Conservation (phyloP, 2,113 vertebrate species). For the Oncorhynchus kisutch region DNA sequence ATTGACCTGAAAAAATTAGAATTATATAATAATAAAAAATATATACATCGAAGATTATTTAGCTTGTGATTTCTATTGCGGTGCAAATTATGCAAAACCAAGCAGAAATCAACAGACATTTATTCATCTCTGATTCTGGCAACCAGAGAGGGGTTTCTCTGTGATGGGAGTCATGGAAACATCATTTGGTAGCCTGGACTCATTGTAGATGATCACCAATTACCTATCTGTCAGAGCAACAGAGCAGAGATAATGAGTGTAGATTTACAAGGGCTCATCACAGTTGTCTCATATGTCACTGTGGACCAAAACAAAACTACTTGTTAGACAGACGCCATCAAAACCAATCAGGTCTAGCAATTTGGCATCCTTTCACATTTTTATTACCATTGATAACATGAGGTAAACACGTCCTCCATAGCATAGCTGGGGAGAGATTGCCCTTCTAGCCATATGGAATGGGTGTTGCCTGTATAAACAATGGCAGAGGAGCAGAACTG, state of each 20-base stretch:
- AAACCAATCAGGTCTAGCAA: conserved; percentile 8
- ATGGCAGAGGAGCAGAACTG: background rate
- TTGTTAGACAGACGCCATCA: conserved; percentile 1
- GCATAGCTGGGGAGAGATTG: background rate
- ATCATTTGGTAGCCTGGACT: conserved; percentile 13
- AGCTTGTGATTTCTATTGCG: background rate
- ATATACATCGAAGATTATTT: background rate
- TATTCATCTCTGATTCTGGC: conserved; percentile 12
- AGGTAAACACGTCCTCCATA: background rate
- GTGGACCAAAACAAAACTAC: background rate
- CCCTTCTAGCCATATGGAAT: background rate
- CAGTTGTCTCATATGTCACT: conserved; percentile 4
- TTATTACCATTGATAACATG: background rate
- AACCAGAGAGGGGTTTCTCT: conserved; percentile 4
- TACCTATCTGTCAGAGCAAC: conserved; percentile 29
- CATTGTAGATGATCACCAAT: conserved; percentile 27
- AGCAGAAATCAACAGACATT: background rate
- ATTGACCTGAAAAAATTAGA: too few relatives aligned
- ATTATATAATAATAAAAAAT: too few relatives aligned
- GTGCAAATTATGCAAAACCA: background rate
- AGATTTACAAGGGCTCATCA: conserved; percentile 10
- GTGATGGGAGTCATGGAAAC: conserved; percentile 29
- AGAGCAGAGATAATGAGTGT: conserved; percentile 23
- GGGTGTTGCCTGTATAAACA: background rate
- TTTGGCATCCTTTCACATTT: conserved; percentile 18